Evolutionary conservation across 2,113 vertebrate genomes (phyloP), one percentile per base, ranked within the genome.

Genomic region (Corythornis vintsioides): DNA sequence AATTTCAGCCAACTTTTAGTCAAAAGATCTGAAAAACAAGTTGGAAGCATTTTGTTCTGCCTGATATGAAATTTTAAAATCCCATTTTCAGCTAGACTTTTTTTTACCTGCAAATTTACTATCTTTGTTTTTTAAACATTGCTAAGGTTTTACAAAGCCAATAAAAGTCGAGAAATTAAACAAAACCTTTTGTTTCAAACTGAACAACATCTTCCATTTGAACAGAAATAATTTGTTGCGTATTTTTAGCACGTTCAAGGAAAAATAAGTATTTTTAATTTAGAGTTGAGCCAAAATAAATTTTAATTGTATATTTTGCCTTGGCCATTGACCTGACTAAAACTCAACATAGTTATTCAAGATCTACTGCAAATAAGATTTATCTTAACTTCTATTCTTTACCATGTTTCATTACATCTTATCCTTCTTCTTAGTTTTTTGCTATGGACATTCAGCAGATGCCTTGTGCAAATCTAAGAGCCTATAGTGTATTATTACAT

Each of bases 401-500:
- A 53, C 15, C 10, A 19, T 33, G 10, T 80, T 93, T 82, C 69
- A 48, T 89, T 77, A 67, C 4, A 25, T 61, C 42, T 80, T 73
- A 65, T 60, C 28, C 29, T 69, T 86, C n/a, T 33, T 94, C 69
- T 83, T 88, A 83, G 31, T 89, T 91, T 86, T 87, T 91, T 35
- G 9, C 63, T 48, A 71, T 1, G 6, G 59, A 89, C 85, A 77
- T 21, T 56, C 38, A 82, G 21, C 55, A 89, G 86, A 91, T 91
- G 56, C 35, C 48, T 87, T 83, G 40, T 28, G 33, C 21, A 83
- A 80, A 91, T 55, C 33, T 77, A 28, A 59, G 60, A 70, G 33
- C 48, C 33, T 83, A 19, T 15, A 52, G 56, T 53, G 20, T 42
- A 73, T 93, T 87, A 85, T 83, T 91, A 80, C 22, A 85, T 71